Evolutionary conservation across 2,888 invertebrate genomes (phyloP).

Genomic region (Ennomos quercinarius): DNA sequence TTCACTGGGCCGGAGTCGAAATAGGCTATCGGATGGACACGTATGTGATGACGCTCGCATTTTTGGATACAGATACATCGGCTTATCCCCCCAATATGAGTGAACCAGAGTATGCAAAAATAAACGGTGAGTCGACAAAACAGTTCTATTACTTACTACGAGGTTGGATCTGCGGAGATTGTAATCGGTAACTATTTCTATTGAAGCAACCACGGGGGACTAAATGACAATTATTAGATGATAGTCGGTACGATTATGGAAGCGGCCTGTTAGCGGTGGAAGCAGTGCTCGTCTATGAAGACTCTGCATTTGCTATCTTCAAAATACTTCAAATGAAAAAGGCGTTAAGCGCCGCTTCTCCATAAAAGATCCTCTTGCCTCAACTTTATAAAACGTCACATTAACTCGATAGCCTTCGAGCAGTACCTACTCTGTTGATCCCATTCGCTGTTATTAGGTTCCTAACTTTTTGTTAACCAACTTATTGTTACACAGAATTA

Average conservation of each 20-base stretch:
- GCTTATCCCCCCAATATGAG: conserved; percentile 8
- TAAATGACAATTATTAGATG: background rate
- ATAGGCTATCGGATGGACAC: conserved; percentile 3
- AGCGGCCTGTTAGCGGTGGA: conserved; percentile 1
- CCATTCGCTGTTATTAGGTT: no score
- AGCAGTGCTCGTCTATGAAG: background rate
- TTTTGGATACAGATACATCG: conserved; percentile 7
- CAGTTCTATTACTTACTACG: background rate
- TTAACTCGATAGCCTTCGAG: conserved; percentile 5
- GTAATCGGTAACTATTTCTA: background rate
- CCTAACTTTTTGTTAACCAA: no score
- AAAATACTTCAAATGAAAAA: no score
- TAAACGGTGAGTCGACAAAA: background rate
- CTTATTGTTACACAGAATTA: no score
- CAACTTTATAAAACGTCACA: conserved; percentile 4
- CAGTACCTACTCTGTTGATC: conserved; percentile 3
- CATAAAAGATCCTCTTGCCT: background rate
- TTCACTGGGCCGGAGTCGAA: conserved; percentile 13
- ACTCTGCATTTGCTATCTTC: no score
- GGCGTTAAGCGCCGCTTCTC: no score
- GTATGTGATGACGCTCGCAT: conserved; percentile 5
- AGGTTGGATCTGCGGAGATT: background rate
- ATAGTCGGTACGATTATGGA: background rate
- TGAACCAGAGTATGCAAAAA: background rate
- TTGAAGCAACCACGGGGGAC: background rate